Conservation (phyloP, 2,113 vertebrate genomes). For the Hoplias malabaricus region DNA sequence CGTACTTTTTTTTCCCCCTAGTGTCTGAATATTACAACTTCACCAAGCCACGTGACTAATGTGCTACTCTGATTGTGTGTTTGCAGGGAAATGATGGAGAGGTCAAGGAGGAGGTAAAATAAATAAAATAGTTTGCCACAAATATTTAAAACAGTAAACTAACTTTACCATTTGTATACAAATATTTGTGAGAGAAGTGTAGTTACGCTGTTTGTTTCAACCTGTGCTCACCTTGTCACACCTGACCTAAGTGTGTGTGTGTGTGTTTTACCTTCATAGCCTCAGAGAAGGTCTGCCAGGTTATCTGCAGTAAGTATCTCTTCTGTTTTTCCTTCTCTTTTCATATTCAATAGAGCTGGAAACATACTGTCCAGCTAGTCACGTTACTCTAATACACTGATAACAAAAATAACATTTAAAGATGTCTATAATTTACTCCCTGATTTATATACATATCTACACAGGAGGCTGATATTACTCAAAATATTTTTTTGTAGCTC, state of each 20-base stretch:
- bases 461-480: background rate
- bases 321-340: background rate
- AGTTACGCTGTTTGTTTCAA: background rate
- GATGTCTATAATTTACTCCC: no score
- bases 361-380: no score
- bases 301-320: slow-evolving; percentile 77
- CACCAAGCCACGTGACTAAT: background rate
- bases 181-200: background rate
- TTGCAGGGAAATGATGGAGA: slow-evolving; percentile 76
- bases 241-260: background rate
- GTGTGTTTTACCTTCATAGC: slow-evolving; percentile 60
- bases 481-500: background rate
- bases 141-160: background rate
- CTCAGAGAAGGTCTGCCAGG: slow-evolving; percentile 83
- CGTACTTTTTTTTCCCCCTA: no score
- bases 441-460: background rate
- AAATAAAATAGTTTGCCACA: background rate
- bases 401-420: no score
- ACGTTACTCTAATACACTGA: no score
- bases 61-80: slow-evolving; percentile 31
- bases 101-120: slow-evolving; percentile 77
- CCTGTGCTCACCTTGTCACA: background rate
- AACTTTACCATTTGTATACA: no score
- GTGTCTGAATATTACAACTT: no score
- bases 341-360: background rate